phyloP scores from a whole-genome alignment of 2,888 invertebrate species.

The Deladenus siricidicola region DNA sequence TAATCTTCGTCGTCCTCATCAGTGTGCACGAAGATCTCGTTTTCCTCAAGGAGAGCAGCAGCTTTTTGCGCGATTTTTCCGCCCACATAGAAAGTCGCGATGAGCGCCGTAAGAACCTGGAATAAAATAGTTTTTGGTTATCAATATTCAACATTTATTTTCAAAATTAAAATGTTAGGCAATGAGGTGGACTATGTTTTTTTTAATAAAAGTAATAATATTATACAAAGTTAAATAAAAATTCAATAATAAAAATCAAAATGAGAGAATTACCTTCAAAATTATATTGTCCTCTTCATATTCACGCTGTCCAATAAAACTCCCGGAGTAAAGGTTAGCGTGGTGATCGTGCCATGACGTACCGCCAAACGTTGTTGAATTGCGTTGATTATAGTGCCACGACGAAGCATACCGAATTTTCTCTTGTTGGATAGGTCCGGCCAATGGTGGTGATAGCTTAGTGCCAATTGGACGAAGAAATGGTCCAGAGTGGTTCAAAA shows the following conservation, averaged over 20 bases:
- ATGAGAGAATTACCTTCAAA: no score
- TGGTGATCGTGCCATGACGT: background rate
- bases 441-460: no score
- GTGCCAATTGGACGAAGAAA: no score
- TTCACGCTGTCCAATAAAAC: no score
- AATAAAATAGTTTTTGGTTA: background rate
- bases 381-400: background rate
- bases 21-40: constrained; percentile 32
- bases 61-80: constrained; percentile 30
- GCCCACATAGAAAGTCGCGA: constrained; percentile 27
- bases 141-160: background rate
- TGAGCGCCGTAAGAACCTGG: constrained; percentile 15
- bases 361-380: background rate
- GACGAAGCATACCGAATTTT: background rate
- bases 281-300: no score
- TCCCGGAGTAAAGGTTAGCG: background rate
- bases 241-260: no score
- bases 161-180: background rate
- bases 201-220: no score
- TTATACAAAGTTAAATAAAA: no score
- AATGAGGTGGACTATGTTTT: no score
- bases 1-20: constrained; percentile 32
- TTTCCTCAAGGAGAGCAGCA: constrained; percentile 30
- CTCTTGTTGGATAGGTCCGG: no score
- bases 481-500: no score